phyloP scores from a whole-genome alignment of 2,113 vertebrate species.

The Cheilinus undulatus region DNA sequence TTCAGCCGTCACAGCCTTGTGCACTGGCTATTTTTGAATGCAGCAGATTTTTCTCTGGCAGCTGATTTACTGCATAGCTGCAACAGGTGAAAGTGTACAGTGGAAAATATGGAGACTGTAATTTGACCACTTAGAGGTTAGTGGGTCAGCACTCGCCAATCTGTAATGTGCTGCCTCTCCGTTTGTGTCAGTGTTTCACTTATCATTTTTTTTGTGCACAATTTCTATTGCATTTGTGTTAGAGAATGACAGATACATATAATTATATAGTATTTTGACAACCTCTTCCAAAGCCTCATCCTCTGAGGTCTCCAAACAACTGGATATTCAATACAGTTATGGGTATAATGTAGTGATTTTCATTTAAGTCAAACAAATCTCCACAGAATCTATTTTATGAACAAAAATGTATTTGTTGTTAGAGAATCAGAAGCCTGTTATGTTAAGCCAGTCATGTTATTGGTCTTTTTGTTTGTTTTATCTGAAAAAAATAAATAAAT shows the following conservation, averaged over 20 bases:
- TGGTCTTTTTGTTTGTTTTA: too few relatives aligned
- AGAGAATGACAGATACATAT: background rate
- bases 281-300: too few relatives aligned
- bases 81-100: slow-evolving; percentile 50
- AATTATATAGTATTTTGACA: background rate
- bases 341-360: too few relatives aligned
- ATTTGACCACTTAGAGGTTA: slow-evolving; percentile 45
- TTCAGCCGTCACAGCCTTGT: slow-evolving; percentile 13
- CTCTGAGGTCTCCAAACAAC: too few relatives aligned
- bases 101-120: slow-evolving; percentile 31
- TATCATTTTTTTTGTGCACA: background rate
- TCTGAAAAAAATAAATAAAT: too few relatives aligned
- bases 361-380: too few relatives aligned
- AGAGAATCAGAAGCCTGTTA: too few relatives aligned
- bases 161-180: background rate
- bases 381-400: too few relatives aligned
- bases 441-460: too few relatives aligned
- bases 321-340: too few relatives aligned
- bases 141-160: slow-evolving; percentile 40
- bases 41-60: slow-evolving; percentile 53
- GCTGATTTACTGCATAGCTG: slow-evolving; percentile 44
- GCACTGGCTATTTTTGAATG: slow-evolving; percentile 50
- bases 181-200: background rate
- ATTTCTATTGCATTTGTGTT: background rate
- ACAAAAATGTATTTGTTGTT: too few relatives aligned